These are phyloP conservation scores for Chironomus striatipennis DNA, from an alignment of 1,140 invertebrate genomes.

Conservation along the genomic window DNA sequence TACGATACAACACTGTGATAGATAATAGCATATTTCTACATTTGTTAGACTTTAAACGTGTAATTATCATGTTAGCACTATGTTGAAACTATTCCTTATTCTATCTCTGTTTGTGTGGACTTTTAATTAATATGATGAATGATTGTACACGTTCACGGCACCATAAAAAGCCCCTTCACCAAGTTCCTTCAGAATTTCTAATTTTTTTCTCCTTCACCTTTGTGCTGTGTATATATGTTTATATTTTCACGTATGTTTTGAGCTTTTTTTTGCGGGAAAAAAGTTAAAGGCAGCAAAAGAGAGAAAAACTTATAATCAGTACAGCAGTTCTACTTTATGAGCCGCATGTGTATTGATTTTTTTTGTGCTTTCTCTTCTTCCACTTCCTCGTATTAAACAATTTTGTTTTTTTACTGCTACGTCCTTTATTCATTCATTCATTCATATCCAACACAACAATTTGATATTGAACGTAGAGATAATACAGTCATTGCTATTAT, in stretches of 20 bases:
- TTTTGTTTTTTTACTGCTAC: background rate
- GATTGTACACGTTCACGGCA: background rate
- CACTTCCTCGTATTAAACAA: background rate
- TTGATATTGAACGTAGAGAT: background rate
- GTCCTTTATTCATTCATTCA: no score
- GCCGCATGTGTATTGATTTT: background rate
- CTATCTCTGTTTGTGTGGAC: background rate
- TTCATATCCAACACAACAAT: no score
- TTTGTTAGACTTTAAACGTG: background rate
- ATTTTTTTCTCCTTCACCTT: background rate
- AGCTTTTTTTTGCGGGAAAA: background rate
- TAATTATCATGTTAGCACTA: slow-evolving; percentile 3
- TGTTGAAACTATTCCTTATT: background rate
- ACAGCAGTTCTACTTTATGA: background rate
- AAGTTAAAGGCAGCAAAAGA: background rate
- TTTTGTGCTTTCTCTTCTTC: background rate
- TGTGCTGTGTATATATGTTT: background rate
- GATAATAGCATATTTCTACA: background rate
- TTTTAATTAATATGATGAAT: slow-evolving; percentile 10
- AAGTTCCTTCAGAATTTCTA: background rate
- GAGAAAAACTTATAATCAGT: slow-evolving; percentile 9
- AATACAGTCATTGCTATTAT: background rate
- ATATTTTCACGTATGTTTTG: background rate
- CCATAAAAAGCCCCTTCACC: no score
- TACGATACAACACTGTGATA: background rate